phyloP scores from a whole-genome alignment of 2,888 invertebrate species.

The Orthosia gothica region DNA sequence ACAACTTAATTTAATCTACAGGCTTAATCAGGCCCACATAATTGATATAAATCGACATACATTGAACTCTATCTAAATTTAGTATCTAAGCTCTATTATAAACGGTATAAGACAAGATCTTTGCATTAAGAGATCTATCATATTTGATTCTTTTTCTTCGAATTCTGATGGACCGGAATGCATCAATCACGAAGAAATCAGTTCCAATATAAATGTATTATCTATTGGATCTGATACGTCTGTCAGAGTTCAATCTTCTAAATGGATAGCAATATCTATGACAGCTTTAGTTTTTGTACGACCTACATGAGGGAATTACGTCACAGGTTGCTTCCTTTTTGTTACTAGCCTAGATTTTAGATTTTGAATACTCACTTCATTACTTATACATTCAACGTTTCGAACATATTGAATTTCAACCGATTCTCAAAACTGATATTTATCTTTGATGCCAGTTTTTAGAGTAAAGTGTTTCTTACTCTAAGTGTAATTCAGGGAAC shows the following conservation, averaged over 20 bases:
- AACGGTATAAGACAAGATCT: constrained; percentile 51
- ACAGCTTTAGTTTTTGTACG: constrained; percentile 51
- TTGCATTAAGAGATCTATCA: constrained; percentile 47
- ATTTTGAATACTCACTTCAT: constrained; percentile 1
- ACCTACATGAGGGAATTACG: constrained; percentile 50
- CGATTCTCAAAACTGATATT: constrained; percentile 23
- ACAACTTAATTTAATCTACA: constrained; percentile 55
- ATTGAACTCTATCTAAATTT: constrained; percentile 44
- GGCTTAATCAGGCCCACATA: constrained; percentile 53
- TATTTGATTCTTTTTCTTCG: constrained; percentile 52
- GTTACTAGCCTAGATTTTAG: constrained; percentile 17
- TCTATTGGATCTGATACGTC: constrained; percentile 57
- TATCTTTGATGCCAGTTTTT: constrained; percentile 16
- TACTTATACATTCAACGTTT: not conserved
- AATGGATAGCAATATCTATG: constrained; percentile 63
- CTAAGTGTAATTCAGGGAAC: constrained; percentile 28
- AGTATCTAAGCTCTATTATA: constrained; percentile 46
- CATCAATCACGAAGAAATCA: constrained; percentile 62
- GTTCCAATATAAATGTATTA: constrained; percentile 59
- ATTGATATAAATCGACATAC: constrained; percentile 64
- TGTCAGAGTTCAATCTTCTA: constrained; percentile 66
- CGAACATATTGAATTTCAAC: constrained; percentile 3
- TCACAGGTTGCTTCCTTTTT: constrained; percentile 26
- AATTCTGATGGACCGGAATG: constrained; percentile 55
- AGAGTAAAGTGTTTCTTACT: constrained; percentile 17